These are phyloP conservation scores for Campaea margaritaria DNA, from an alignment of 2,888 invertebrate species.

Conservation along the genomic window DNA sequence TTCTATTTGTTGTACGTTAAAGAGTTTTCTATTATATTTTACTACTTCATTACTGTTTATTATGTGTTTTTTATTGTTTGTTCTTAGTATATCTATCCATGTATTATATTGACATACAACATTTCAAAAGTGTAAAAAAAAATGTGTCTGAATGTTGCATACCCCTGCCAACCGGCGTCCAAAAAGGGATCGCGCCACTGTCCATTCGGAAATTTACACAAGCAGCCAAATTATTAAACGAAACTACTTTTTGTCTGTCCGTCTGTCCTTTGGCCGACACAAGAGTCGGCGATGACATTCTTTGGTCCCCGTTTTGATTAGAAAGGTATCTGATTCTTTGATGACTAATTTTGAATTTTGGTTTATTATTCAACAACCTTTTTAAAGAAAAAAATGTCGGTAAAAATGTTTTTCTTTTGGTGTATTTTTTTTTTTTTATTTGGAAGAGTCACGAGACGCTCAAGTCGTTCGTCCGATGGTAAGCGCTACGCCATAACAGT, in stretches of 20 bases:
- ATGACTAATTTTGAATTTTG: slow-evolving; percentile 39
- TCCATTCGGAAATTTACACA: slow-evolving; percentile 81
- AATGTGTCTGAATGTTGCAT: slow-evolving; percentile 31
- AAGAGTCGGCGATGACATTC: slow-evolving; percentile 75
- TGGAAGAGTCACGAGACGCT: too few relatives aligned
- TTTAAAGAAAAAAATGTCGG: slow-evolving; percentile 22
- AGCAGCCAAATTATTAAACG: slow-evolving; percentile 73
- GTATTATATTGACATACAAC: too few relatives aligned
- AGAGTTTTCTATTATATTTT: too few relatives aligned
- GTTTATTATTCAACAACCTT: slow-evolving; percentile 12
- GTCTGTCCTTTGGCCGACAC: slow-evolving; percentile 49
- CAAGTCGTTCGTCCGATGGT: too few relatives aligned
- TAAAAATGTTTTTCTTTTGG: too few relatives aligned
- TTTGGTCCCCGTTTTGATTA: slow-evolving; percentile 72
- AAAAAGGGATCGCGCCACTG: slow-evolving; percentile 51
- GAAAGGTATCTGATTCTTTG: slow-evolving; percentile 49
- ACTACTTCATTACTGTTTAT: too few relatives aligned
- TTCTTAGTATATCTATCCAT: too few relatives aligned
- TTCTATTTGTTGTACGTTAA: too few relatives aligned
- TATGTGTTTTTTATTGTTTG: too few relatives aligned
- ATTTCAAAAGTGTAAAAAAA: not conserved
- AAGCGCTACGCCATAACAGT: too few relatives aligned
- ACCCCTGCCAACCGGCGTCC: slow-evolving; percentile 48
- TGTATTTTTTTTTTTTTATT: too few relatives aligned
- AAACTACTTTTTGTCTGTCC: slow-evolving; percentile 72